Evolutionary conservation across 92 coral and sea anemone genomes (phyloP).

Genomic region (Porites cylindrica): DNA sequence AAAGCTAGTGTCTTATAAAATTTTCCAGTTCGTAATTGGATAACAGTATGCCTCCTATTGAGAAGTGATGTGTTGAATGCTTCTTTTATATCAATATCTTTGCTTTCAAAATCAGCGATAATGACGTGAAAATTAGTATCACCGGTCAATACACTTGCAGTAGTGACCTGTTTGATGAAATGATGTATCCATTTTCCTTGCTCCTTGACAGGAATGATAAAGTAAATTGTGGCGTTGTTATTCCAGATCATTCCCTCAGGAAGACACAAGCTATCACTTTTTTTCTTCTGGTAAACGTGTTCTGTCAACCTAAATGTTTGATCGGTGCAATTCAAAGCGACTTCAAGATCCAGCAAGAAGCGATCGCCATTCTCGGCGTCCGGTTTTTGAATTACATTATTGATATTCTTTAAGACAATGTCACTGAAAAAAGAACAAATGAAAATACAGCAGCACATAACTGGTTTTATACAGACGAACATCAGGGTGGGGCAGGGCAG

Average conservation of each 20-base stretch:
- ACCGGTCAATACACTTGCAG: constrained; percentile 8
- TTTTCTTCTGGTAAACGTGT: constrained; percentile 40
- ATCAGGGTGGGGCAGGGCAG: too few relatives aligned
- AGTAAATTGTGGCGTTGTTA: constrained; percentile 8
- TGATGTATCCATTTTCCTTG: constrained; percentile 38
- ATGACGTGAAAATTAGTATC: constrained; percentile 28
- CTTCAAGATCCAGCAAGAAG: constrained; percentile 31
- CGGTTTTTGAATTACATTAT: constrained; percentile 37
- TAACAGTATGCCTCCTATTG: constrained; percentile 11
- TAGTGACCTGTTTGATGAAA: constrained; percentile 23
- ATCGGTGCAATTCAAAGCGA: neutral
- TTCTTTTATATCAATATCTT: constrained; percentile 5
- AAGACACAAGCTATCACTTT: constrained; percentile 22
- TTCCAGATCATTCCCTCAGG: constrained; percentile 41
- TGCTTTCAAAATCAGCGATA: constrained; percentile 41
- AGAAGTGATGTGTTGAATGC: constrained; percentile 22
- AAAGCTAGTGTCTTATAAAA: constrained; percentile 38
- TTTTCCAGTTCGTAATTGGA: constrained; percentile 24
- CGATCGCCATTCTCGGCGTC: constrained; percentile 44
- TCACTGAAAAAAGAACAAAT: constrained; percentile 7
- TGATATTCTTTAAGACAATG: constrained; percentile 10
- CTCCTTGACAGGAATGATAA: constrained; percentile 38
- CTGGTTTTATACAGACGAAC: too few relatives aligned
- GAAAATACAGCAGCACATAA: neutral
- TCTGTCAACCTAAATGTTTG: constrained; percentile 27